phyloP scores from a whole-genome alignment of 2,797 vertebrate species.

The Chrysocyon brachyurus region DNA sequence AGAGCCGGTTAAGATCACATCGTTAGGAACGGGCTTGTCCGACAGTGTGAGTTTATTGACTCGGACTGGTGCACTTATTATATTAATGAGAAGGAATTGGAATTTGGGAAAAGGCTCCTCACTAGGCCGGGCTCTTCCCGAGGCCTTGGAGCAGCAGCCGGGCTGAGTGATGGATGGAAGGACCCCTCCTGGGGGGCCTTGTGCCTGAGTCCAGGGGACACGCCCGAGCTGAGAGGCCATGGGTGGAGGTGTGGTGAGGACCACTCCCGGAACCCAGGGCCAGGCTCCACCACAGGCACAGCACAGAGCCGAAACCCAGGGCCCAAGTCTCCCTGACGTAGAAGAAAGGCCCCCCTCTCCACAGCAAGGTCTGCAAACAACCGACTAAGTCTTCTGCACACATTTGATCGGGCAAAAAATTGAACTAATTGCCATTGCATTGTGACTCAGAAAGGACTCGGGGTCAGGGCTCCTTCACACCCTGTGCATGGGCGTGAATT shows the following conservation, averaged over 20 bases:
- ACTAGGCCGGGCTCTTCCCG: not conserved
- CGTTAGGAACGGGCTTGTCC: conserved; percentile 78
- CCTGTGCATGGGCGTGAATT: not conserved
- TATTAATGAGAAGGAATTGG: conserved; percentile 89
- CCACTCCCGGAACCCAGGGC: not conserved
- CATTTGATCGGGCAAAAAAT: not conserved
- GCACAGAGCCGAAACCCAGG: not conserved
- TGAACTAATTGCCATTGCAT: not conserved
- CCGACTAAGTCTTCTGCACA: not conserved
- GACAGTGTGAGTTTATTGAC: conserved; percentile 81
- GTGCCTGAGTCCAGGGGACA: not conserved
- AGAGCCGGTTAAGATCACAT: conserved; percentile 81
- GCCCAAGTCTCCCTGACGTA: not conserved
- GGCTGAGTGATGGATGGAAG: not conserved
- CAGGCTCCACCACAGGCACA: not conserved
- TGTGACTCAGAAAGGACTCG: not conserved
- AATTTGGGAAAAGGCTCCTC: conserved; percentile 73
- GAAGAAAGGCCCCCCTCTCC: not conserved
- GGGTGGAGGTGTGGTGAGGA: rapidly evolving
- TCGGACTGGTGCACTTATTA: conserved; percentile 88
- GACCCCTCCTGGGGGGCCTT: not conserved
- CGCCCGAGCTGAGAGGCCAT: not conserved
- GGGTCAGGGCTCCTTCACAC: not conserved
- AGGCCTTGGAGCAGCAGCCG: not conserved
- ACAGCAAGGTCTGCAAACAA: not conserved